phyloP scores from a whole-genome alignment of 1,140 invertebrate species.

The Nymphalis io region DNA sequence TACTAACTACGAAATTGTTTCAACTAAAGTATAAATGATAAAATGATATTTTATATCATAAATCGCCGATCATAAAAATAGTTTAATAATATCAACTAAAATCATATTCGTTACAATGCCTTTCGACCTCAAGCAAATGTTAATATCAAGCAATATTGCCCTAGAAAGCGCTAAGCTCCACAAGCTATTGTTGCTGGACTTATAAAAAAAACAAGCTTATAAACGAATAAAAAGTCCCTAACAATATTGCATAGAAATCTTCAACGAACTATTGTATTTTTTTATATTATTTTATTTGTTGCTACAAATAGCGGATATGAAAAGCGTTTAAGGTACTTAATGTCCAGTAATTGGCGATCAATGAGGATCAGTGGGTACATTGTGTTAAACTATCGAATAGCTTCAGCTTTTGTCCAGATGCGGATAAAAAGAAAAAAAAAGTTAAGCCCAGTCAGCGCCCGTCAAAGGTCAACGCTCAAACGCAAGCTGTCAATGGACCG shows the following conservation, averaged over 20 bases:
- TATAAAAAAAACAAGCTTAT: slow-evolving; percentile 64
- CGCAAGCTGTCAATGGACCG: slow-evolving; percentile 62
- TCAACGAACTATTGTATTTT: slow-evolving; percentile 69
- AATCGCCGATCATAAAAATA: not conserved
- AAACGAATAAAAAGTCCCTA: slow-evolving; percentile 68
- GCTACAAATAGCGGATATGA: slow-evolving; percentile 76
- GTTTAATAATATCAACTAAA: not conserved
- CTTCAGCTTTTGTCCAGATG: slow-evolving; percentile 61
- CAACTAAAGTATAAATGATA: too few relatives aligned
- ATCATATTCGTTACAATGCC: not conserved
- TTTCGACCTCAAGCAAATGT: slow-evolving; percentile 11
- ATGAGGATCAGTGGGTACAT: slow-evolving; percentile 80
- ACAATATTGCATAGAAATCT: slow-evolving; percentile 67
- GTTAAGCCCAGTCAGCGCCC: slow-evolving; percentile 47
- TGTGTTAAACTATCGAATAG: slow-evolving; percentile 72
- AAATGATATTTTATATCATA: too few relatives aligned
- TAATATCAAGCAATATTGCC: slow-evolving; percentile 22
- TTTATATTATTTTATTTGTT: slow-evolving; percentile 77
- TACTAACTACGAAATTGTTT: too few relatives aligned
- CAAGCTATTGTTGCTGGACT: slow-evolving; percentile 55
- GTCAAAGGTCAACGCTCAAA: slow-evolving; percentile 61
- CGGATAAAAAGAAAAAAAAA: slow-evolving; percentile 65
- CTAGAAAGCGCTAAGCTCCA: slow-evolving; percentile 47
- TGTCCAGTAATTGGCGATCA: slow-evolving; percentile 81
- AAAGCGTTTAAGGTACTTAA: slow-evolving; percentile 79